A percentile compares a stretch with the other conserved stretches of the same genome.
Conservation (phyloP, 2,113 vertebrate species). For the Xerus inauris region DNA sequence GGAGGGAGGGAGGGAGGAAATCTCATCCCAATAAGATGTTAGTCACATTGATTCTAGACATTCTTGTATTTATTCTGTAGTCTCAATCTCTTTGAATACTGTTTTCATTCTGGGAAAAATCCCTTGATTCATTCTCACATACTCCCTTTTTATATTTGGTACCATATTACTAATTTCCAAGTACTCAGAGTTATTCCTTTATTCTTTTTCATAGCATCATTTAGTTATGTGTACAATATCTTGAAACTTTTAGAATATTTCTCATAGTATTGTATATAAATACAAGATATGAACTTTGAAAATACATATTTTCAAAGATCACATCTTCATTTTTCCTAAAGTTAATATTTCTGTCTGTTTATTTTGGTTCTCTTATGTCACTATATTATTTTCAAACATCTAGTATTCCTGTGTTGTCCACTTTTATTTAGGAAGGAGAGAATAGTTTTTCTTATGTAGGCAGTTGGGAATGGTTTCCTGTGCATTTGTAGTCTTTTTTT, state of each 20-base stretch:
- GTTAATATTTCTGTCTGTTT: not conserved
- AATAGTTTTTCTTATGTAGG: not conserved
- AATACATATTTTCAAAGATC: not conserved
- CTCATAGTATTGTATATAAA: not conserved
- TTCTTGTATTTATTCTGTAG: not conserved
- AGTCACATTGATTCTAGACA: not conserved
- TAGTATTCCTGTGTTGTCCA: not conserved
- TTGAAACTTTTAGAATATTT: not conserved
- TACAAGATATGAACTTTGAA: too few relatives aligned
- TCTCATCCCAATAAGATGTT: not conserved
- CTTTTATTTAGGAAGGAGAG: not conserved
- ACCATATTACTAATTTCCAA: not conserved
- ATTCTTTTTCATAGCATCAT: not conserved
- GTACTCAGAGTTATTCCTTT: not conserved
- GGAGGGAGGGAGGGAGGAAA: not conserved
- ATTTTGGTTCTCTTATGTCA: not conserved
- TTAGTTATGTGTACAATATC: not conserved
- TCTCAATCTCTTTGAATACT: not conserved
- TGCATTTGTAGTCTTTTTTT: not conserved
- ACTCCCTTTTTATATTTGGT: not conserved
- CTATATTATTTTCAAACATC: not conserved
- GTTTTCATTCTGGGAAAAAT: constrained; percentile 7
- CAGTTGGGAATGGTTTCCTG: not conserved
- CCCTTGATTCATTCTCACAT: not conserved
- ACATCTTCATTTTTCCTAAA: not conserved